Evolutionary conservation across 1,140 invertebrate species (phyloP), one percentile per base, ranked within the genome.

Genomic region (Chymomyza costata): DNA sequence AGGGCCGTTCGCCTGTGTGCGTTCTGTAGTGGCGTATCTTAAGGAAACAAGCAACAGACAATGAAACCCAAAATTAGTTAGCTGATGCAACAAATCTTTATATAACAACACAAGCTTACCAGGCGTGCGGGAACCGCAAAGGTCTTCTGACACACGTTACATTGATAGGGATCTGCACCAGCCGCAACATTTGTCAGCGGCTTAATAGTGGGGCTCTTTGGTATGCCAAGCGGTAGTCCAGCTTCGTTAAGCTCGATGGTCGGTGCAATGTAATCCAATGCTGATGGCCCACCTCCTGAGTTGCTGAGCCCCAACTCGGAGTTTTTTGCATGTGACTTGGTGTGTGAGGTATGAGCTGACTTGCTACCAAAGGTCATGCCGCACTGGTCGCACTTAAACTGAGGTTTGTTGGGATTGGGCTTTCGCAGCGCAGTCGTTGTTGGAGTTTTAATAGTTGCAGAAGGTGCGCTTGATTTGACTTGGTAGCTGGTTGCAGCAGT

Each of bases 101-200:
- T 15, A 15, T 2, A 43, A 3, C 15, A 14, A 19, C 6, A 43
- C 1, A 11, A 6, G 80, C 82, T 83, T 51, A 94, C 95, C 44
- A 98, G 87, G 35, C 96, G 87, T n/a, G 95, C 95, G 2, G 94
- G 94, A 11, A 96, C 95, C 2, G 94, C 93, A 85, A 97, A 97
- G 0, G 94, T 95, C 84, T 97, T 97, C 49, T 92, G 90, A 86
- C 96, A 98, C 49, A 96, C 93, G 82, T 95, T 93, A 86, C 95
- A 98, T 31, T 92, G 90, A 86, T 95, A 95, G 3, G 93, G 93
- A 86, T 94, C 93, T 28, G 86, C 86, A 11, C 87, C 86, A 30
- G 86, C 64, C 6, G 80, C 81, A 6, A 80, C 82, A 43, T 86
- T 83, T 16, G 84, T 46, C 82, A 68, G 80, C 60, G 67, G 85